These are phyloP conservation scores for Pangasius larnaudii DNA, from an alignment of 2,797 vertebrate species.

Conservation along the genomic window DNA sequence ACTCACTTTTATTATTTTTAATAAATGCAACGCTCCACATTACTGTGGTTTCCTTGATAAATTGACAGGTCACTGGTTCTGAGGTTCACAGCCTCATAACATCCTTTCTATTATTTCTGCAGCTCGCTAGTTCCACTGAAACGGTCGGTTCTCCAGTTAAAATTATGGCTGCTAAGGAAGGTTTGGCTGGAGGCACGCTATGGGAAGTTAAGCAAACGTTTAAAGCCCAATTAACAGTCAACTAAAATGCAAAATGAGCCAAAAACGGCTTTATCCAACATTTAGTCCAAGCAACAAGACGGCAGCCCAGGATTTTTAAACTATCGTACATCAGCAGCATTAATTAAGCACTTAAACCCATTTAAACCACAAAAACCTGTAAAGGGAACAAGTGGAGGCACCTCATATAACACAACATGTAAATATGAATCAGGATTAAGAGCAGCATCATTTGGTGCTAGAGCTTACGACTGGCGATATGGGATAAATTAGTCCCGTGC, in stretches of 20 bases:
- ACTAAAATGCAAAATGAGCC: background rate
- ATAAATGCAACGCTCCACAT: background rate
- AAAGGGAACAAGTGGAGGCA: background rate
- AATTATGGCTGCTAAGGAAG: background rate
- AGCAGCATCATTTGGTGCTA: background rate
- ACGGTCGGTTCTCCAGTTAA: background rate
- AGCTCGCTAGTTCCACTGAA: background rate
- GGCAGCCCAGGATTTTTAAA: background rate
- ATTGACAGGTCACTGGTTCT: background rate
- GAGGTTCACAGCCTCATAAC: background rate
- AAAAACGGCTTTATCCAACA: background rate
- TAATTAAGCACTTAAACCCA: background rate
- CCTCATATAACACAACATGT: background rate
- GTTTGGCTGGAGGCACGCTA: background rate
- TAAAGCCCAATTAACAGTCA: background rate
- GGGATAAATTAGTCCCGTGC: no score
- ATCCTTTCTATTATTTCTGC: background rate
- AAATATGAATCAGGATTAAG: background rate
- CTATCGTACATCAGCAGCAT: background rate
- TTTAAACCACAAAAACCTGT: background rate
- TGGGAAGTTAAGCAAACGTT: background rate
- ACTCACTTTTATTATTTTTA: background rate
- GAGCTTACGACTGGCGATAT: background rate
- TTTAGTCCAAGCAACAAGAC: background rate
- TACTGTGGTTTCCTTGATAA: background rate